Conservation (phyloP, 2,797 vertebrate genomes). For the Phoeniculus purpureus region DNA sequence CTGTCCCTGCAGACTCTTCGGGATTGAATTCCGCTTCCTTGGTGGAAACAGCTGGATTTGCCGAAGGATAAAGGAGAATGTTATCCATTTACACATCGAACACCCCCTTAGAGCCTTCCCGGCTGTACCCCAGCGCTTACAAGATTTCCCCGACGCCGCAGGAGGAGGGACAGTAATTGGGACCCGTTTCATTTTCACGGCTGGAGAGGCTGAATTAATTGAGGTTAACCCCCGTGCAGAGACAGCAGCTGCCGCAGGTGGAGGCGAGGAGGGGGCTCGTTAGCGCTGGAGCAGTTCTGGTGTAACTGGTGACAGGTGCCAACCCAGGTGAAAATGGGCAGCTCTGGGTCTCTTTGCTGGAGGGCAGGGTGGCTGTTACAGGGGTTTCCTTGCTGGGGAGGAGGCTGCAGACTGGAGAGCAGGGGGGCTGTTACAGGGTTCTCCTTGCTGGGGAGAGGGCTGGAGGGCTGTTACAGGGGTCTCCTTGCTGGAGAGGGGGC, state of each 20-base stretch:
- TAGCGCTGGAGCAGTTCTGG: not conserved
- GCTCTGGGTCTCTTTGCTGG: not conserved
- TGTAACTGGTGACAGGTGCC: not conserved
- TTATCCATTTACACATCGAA: slow-evolving; percentile 52
- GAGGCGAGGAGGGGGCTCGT: not conserved
- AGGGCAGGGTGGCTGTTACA: not conserved
- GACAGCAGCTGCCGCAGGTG: not conserved
- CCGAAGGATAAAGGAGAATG: slow-evolving; percentile 13
- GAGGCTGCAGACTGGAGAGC: too few relatives aligned
- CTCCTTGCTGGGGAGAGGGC: too few relatives aligned
- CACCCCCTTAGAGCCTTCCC: not conserved
- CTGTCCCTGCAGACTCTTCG: not conserved
- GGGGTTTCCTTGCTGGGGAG: too few relatives aligned
- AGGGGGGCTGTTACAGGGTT: too few relatives aligned
- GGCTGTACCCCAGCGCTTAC: not conserved
- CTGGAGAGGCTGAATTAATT: slow-evolving; percentile 21
- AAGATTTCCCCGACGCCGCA: not conserved
- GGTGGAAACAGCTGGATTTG: slow-evolving; percentile 16
- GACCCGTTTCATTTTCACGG: not conserved
- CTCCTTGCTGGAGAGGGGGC: too few relatives aligned
- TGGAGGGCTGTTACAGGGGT: too few relatives aligned
- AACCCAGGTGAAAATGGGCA: not conserved
- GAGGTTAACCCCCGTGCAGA: slow-evolving; percentile 1
- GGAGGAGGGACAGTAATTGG: slow-evolving; percentile 16
- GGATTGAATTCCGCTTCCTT: not conserved